These are phyloP conservation scores for Dallia pectoralis DNA, from an alignment of 2,797 vertebrate species.

Conservation along the genomic window DNA sequence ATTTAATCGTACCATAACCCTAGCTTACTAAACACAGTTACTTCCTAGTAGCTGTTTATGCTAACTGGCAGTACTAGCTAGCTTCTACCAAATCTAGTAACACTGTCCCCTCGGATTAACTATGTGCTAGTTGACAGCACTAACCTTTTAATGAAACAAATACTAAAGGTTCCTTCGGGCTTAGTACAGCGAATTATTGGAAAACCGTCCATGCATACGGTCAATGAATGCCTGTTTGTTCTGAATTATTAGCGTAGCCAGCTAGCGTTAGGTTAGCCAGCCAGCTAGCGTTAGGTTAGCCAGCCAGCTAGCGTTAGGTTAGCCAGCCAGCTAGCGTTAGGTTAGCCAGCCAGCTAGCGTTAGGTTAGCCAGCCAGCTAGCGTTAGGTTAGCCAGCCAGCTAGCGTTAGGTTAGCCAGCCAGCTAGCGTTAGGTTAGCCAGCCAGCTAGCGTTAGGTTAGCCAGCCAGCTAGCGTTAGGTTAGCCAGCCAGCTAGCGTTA, in stretches of 20 bases:
- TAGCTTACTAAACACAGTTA: background rate
- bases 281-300: background rate
- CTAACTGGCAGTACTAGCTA: conserved; percentile 8
- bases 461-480: background rate
- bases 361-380: background rate
- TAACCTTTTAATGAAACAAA: conserved; percentile 10
- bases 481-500: background rate
- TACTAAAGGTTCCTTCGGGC: conserved; percentile 52
- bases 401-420: background rate
- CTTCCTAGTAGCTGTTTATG: background rate
- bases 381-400: background rate
- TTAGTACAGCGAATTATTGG: conserved; percentile 28
- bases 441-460: background rate
- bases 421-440: too few species aligned
- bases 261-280: background rate
- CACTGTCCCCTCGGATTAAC: background rate
- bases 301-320: background rate
- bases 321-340: background rate
- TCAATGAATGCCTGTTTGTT: conserved; percentile 4
- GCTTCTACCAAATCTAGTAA: conserved; percentile 29
- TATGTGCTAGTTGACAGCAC: background rate
- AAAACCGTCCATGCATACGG: conserved; percentile 14
- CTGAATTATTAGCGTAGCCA: background rate
- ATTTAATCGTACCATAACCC: too few species aligned
- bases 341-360: background rate